These are phyloP conservation scores for Aphis craccivora DNA, from an alignment of 1,140 invertebrate species.

Conservation along the genomic window DNA sequence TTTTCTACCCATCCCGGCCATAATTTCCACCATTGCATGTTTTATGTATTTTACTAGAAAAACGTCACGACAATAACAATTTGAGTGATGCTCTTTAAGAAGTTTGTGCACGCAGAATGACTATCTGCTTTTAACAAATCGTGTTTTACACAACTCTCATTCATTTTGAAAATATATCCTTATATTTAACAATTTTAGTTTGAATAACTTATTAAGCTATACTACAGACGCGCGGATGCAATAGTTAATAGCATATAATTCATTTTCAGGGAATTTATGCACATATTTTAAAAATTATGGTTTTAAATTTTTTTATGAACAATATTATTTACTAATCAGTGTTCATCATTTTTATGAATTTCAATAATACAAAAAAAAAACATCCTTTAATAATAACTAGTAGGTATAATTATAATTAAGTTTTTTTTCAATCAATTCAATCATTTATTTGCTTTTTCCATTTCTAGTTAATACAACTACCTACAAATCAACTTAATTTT, in stretches of 20 bases:
- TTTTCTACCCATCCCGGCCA: too few species aligned
- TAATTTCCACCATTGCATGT: neutral
- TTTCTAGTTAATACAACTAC: neutral
- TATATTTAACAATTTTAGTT: neutral
- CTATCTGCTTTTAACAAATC: neutral
- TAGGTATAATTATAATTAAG: neutral
- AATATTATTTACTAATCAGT: neutral
- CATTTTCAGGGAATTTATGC: neutral
- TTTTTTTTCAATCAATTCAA: neutral
- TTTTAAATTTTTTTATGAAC: neutral
- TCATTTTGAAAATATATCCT: neutral
- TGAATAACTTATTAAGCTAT: neutral
- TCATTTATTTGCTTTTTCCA: neutral
- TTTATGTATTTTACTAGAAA: neutral
- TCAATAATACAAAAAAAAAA: too few species aligned
- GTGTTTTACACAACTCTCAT: neutral
- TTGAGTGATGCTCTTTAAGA: neutral
- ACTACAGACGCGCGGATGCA: neutral
- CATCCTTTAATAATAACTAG: too few species aligned
- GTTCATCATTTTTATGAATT: neutral
- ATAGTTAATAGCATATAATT: neutral
- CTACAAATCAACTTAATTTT: neutral
- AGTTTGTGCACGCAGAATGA: neutral
- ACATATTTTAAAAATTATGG: neutral
- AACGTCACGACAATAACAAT: neutral